phyloP scores from a whole-genome alignment of 2,888 invertebrate genomes.

The Galerucella pusilla region DNA sequence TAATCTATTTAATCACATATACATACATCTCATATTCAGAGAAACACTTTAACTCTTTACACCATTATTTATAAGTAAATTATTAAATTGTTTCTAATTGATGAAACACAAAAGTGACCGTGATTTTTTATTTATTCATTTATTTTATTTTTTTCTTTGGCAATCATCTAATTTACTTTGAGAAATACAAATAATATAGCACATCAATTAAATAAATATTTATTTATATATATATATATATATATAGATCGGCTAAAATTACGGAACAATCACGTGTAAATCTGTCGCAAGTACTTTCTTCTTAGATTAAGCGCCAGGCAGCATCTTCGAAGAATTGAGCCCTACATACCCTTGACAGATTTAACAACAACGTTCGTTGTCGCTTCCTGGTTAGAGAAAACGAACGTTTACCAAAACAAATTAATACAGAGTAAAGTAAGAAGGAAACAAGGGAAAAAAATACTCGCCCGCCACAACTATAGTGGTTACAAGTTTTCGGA shows the following conservation, averaged over 20 bases:
- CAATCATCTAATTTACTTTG: conserved; percentile 50
- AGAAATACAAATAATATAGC: conserved; percentile 62
- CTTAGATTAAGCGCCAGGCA: conserved; percentile 64
- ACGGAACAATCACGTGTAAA: conserved; percentile 51
- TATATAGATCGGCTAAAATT: conserved; percentile 59
- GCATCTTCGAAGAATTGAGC: conserved; percentile 69
- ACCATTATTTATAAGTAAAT: conserved; percentile 25
- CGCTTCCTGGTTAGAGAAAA: conserved; percentile 61
- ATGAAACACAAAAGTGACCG: conserved; percentile 50
- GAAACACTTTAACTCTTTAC: conserved; percentile 45
- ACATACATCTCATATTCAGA: conserved; percentile 59
- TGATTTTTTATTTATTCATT: not conserved
- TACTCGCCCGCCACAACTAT: conserved; percentile 46
- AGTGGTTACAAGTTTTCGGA: conserved; percentile 44
- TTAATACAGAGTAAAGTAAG: not conserved
- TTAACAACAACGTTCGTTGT: conserved; percentile 61
- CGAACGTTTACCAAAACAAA: conserved; percentile 49
- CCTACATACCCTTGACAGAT: conserved; percentile 67
- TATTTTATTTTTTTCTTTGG: conserved; percentile 35
- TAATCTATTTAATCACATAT: conserved; percentile 61
- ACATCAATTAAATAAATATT: conserved; percentile 60
- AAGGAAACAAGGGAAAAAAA: not conserved
- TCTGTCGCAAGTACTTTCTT: conserved; percentile 52
- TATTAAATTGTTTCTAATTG: conserved; percentile 44
- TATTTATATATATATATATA: not conserved